phyloP scores from a whole-genome alignment of 2,113 vertebrate species.

The Cavia porcellus region DNA sequence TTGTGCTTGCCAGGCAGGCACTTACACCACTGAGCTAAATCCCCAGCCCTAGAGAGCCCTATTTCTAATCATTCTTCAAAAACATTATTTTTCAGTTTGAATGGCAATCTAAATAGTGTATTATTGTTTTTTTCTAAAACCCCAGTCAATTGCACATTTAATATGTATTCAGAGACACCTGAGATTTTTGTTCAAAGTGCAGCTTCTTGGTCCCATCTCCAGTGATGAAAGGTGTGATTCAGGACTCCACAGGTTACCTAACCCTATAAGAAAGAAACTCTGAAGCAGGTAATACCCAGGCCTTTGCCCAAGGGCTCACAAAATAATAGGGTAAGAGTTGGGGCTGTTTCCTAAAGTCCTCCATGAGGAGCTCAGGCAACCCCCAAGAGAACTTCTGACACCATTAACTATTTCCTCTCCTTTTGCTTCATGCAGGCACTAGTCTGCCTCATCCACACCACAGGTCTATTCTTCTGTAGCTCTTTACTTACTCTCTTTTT shows the following conservation, averaged over 20 bases:
- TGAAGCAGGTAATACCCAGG: not conserved
- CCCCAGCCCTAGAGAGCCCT: not conserved
- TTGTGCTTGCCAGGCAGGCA: too few species aligned
- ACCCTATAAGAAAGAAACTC: too few species aligned
- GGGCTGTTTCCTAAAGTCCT: not conserved
- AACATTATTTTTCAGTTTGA: not conserved
- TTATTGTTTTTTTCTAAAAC: not conserved
- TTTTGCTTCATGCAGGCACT: not conserved
- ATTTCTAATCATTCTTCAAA: constrained; percentile 10
- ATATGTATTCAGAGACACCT: not conserved
- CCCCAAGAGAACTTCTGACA: not conserved
- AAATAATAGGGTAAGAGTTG: not conserved
- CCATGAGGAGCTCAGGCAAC: not conserved
- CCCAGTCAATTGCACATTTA: not conserved
- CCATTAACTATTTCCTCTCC: not conserved
- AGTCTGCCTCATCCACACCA: not conserved
- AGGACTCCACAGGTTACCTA: not conserved
- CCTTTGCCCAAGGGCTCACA: not conserved
- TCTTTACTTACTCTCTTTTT: not conserved
- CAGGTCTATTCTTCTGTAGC: not conserved
- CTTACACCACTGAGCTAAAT: too few species aligned
- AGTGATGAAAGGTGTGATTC: not conserved
- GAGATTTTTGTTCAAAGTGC: not conserved
- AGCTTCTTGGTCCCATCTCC: not conserved
- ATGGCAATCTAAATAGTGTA: not conserved